Evolutionary conservation across 2,888 invertebrate species (phyloP).

Genomic region (Baronia brevicornis): DNA sequence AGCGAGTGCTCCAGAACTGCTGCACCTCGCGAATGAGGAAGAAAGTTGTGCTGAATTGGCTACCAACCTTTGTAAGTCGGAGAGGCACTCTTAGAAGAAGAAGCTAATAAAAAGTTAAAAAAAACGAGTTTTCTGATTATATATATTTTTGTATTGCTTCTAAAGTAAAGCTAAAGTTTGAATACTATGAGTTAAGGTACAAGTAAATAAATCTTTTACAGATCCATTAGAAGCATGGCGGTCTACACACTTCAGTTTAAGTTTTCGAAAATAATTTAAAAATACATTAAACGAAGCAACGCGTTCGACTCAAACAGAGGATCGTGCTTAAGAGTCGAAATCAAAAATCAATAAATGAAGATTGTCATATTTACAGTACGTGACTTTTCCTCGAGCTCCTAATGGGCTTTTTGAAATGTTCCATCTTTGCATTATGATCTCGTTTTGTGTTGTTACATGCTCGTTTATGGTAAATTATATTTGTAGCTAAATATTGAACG

Average conservation of each 20-base stretch:
- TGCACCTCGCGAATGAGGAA: no score
- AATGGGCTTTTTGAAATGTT: constrained; percentile 16
- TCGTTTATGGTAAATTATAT: constrained; percentile 3
- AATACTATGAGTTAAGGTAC: no score
- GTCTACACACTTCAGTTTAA: constrained; percentile 20
- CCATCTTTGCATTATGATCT: constrained; percentile 3
- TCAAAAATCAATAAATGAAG: constrained; percentile 37
- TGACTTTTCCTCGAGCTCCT: constrained; percentile 32
- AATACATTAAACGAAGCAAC: constrained; percentile 44
- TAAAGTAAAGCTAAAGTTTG: no score
- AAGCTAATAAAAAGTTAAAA: no score
- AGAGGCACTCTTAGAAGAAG: no score
- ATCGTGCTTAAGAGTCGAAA: constrained; percentile 49
- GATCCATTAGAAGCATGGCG: no score
- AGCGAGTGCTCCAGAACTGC: no score
- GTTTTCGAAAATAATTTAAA: constrained; percentile 46
- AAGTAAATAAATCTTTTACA: no score
- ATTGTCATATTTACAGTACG: constrained; percentile 41
- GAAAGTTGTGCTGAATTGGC: no score
- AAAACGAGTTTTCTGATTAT: no score
- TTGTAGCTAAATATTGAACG: neutral
- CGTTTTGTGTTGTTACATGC: constrained; percentile 2
- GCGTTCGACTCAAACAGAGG: constrained; percentile 31
- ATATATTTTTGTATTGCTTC: no score
- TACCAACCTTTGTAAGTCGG: no score